Evolutionary conservation across 2,113 vertebrate species (phyloP), one percentile per base, ranked within the genome.

Genomic region (Circaetus cinerascens): DNA sequence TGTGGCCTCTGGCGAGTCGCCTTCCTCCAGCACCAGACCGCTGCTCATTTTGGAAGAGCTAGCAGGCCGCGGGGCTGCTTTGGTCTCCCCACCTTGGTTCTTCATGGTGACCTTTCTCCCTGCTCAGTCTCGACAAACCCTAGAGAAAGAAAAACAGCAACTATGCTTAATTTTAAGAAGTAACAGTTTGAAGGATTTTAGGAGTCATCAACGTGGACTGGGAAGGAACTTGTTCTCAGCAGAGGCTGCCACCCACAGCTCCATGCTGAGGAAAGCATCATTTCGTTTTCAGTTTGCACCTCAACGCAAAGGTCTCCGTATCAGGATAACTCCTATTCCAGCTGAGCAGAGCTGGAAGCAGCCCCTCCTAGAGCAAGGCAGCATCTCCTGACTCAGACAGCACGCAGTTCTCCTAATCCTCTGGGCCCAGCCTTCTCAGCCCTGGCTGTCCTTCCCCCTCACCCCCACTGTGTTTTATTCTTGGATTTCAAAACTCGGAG

Each of bases 81-180:
- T 98, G 68, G 92, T 75, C 89, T 98, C 98, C 76, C 95, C 97
- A 6, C 95, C 98, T 83, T 98, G 98, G 95, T 98, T 98, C 98
- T 98, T 98, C 98, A 98, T 98, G 18, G n/a, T 21, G 63, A 48
- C 30, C 46, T 8, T 3, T 45, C 41, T 23, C 71, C 68, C 69
- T 15, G 20, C 74, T 88, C 72, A 82, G 71, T 7, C 63, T 22
- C 15, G 2, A 41, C 22, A 41, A 60, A 63, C 63, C 85, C 97
- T 98, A 19, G 23, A 25, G 16, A 69, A 62, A 88, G 71, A 89
- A 41, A 62, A 67, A 80, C 36, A 88, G 34, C 38, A 27, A 36
- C 21, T 46, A 21, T 38, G 1, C 46, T 91, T 34, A 25, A 30
- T 71, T 85, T 56, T 46, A 59, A 57, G 82, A 41, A 62, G 71